Evolutionary conservation across 2,797 vertebrate genomes (phyloP).

Genomic region (Gadopsis bispinosus): DNA sequence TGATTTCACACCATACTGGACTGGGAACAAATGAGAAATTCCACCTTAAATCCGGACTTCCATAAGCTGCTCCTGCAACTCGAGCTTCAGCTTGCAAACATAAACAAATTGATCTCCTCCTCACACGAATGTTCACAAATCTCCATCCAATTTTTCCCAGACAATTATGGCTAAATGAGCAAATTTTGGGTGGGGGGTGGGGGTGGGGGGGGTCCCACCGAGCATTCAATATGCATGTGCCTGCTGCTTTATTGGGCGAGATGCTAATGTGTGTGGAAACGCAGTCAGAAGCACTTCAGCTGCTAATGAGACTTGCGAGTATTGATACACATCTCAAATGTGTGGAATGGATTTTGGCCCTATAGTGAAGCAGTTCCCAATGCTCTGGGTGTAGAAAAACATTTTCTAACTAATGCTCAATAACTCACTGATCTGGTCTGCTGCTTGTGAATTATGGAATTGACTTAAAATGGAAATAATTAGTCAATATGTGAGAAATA

Average conservation of each 20-base stretch:
- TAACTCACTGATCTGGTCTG: constrained; percentile 33
- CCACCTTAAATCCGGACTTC: not conserved
- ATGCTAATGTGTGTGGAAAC: constrained; percentile 49
- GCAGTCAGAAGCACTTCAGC: constrained; percentile 43
- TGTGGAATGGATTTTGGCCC: constrained; percentile 38
- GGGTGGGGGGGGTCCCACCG: not conserved
- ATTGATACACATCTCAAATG: constrained; percentile 34
- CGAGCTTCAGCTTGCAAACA: not conserved
- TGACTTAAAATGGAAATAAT: constrained; percentile 42
- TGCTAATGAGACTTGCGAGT: constrained; percentile 54
- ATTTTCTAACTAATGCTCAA: constrained; percentile 25
- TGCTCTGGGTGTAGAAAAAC: constrained; percentile 17
- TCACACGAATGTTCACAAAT: constrained; percentile 40
- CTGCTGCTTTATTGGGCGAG: constrained; percentile 25
- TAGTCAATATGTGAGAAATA: constrained; percentile 44
- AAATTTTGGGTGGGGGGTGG: constrained; percentile 27
- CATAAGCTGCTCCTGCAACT: not conserved
- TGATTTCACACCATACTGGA: constrained; percentile 27
- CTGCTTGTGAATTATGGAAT: constrained; percentile 38
- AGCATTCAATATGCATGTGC: constrained; percentile 38
- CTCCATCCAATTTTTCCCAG: constrained; percentile 18
- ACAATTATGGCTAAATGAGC: constrained; percentile 38
- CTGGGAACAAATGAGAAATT: not conserved
- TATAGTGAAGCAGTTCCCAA: constrained; percentile 34
- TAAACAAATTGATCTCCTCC: constrained; percentile 31